Evolutionary conservation across 1,140 invertebrate species (phyloP), one percentile per base, ranked within the genome.

Genomic region (Ganaspis sp.): DNA sequence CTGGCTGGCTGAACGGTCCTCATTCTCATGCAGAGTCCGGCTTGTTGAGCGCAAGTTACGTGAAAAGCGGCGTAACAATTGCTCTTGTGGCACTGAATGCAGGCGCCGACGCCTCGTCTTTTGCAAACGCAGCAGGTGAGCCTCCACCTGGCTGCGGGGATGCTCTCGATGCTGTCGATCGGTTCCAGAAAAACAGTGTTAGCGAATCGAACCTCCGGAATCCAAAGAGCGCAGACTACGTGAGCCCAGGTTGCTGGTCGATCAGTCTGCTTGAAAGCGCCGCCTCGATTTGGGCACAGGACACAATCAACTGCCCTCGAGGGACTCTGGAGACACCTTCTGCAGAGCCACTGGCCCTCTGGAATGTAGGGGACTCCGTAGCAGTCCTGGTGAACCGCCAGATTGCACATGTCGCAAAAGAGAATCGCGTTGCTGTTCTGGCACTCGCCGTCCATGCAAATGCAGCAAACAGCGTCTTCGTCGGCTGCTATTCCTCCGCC

Each of bases 401-500:
- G 92, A 92, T 99, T 99, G 91, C 98, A 99, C 98, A 99, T 99
- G 92, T 99, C 99, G 92, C 99, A 99, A 91, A 99, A 99, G 38
- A 99, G 92, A 76, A 94, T 94, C 23, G 92, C 92, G 90, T 99
- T 99, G 76, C 96, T 97, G 88, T 99, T 99, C 86, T 98, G 96
- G 91, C 98, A 99, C 88, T 99, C 98, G 11, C 98, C 98, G 84
- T 96, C 95, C 94, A 96, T 95, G 83, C 96, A 97, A 82, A 99
- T 99, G 86, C 97, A 99, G 89, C 99, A 99, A 0, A 99, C 98
- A 12, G 98, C 98, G 93, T 99, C 98, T 87, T 99, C 98, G 88
- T 99, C 98, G 15, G 98, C 97, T 9, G 96, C 95, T 4, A 94
- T 92, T 42, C 94, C 93, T 58, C 94, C 93, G 26, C 92, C 92